Conservation (phyloP, 1,140 invertebrate species). For the Listronotus bonariensis region DNA sequence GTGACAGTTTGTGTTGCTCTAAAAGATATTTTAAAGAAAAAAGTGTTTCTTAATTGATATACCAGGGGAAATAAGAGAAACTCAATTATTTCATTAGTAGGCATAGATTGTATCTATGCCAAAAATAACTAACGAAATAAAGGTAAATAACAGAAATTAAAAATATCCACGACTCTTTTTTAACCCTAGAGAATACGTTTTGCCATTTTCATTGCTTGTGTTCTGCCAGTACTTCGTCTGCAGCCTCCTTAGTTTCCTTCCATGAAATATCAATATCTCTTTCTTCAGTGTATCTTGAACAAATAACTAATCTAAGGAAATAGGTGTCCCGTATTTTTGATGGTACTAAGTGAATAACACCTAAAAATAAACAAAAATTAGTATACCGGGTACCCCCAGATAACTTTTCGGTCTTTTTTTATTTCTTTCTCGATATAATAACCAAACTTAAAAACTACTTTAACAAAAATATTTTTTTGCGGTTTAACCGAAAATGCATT, state of each 20-base stretch:
- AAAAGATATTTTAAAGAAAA: no score
- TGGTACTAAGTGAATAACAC: conserved; percentile 93
- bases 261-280: conserved; percentile 85
- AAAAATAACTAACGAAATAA: neutral
- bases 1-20: no score
- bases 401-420: no score
- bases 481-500: no score
- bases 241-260: conserved; percentile 79
- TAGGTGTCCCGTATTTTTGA: conserved; percentile 83
- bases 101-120: no score
- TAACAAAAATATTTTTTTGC: no score
- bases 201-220: conserved; percentile 21
- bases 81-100: no score
- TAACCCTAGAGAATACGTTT: conserved; percentile 6
- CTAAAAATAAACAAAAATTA: conserved; percentile 9
- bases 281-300: conserved; percentile 81
- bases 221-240: conserved; percentile 63
- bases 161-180: neutral
- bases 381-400: neutral
- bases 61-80: no score
- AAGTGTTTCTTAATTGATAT: no score
- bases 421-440: no score
- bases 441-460: no score
- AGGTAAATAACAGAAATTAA: neutral
- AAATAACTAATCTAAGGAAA: conserved; percentile 90